A percentile compares a stretch with the other conserved stretches of the same genome.
Evolutionary conservation across 2,113 vertebrate species (phyloP).

Genomic region (Laterallus jamaicensis): DNA sequence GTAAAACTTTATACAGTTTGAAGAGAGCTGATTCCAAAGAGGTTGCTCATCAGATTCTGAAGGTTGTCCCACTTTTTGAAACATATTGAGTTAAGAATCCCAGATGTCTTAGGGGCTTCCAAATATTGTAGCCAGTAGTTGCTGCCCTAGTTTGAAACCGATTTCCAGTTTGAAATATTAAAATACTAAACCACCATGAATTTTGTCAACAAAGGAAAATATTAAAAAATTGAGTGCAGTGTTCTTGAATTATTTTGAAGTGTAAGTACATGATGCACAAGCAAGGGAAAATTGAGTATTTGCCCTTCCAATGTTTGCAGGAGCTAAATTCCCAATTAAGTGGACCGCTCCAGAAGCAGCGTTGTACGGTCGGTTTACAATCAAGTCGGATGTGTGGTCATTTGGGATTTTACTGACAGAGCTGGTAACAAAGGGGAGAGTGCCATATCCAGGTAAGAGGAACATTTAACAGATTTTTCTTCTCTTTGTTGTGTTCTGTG

Average conservation of each 20-base stretch:
- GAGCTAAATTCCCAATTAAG: constrained; percentile 97
- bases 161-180: background rate
- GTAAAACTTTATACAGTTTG: background rate
- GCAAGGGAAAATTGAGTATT: background rate
- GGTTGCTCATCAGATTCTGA: background rate
- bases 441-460: constrained; percentile 91
- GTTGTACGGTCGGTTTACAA: constrained; percentile 93
- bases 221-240: background rate
- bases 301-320: constrained; percentile 68
- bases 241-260: background rate
- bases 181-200: background rate
- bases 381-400: constrained; percentile 97
- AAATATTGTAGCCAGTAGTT: background rate
- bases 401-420: constrained; percentile 94
- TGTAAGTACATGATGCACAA: background rate
- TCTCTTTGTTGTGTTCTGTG: background rate
- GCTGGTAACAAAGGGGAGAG: constrained; percentile 94
- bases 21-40: background rate
- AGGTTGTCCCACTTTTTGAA: background rate
- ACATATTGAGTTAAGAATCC: background rate
- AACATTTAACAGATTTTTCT: background rate
- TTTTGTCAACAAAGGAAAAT: background rate
- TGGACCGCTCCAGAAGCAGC: constrained; percentile 96
- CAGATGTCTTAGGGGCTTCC: background rate
- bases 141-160: background rate